These are phyloP conservation scores for Lasius fuliginosus DNA, from an alignment of 2,888 invertebrate genomes.

Conservation along the genomic window DNA sequence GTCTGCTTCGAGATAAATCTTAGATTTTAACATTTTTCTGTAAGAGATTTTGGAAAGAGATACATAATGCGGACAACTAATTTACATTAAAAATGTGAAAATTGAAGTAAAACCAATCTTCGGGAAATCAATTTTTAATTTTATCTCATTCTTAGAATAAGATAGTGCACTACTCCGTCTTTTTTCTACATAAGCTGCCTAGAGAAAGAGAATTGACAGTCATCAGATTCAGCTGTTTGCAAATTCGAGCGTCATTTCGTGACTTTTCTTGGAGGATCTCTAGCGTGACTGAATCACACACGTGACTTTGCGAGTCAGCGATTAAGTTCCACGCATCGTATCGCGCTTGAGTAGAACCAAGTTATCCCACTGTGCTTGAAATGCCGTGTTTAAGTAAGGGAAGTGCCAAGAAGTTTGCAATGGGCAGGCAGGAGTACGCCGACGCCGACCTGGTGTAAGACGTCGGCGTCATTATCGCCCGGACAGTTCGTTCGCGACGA, in stretches of 20 bases:
- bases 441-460: constrained; percentile 37
- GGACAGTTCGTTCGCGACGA: constrained; percentile 45
- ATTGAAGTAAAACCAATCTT: background rate
- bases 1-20: too few species aligned
- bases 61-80: background rate
- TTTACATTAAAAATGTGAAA: background rate
- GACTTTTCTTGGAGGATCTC: background rate
- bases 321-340: background rate
- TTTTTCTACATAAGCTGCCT: background rate
- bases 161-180: background rate
- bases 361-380: background rate
- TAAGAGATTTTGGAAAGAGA: background rate
- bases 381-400: background rate
- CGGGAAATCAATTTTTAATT: background rate
- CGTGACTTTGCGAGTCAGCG: background rate
- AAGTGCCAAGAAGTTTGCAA: constrained; percentile 12
- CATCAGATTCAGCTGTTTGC: background rate
- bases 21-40: background rate
- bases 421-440: constrained; percentile 41
- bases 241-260: background rate
- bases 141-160: background rate
- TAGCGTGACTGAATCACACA: background rate
- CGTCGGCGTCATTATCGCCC: constrained; percentile 45
- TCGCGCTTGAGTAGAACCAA: background rate
- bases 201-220: background rate